These are phyloP conservation scores for Bombyx huttoni DNA, from an alignment of 2,888 invertebrate species.

Conservation along the genomic window DNA sequence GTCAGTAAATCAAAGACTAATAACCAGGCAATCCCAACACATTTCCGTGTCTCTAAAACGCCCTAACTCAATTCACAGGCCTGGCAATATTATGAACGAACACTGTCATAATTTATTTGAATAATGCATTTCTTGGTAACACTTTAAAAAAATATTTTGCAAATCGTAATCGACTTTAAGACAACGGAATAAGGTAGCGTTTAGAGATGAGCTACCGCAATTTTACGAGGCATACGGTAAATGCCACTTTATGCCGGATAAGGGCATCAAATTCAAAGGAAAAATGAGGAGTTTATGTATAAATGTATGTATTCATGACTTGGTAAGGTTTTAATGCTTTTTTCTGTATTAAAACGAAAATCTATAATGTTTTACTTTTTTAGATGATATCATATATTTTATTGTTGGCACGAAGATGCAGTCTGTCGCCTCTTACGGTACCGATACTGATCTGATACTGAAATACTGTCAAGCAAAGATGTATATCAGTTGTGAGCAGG, in stretches of 20 bases:
- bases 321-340: constrained; percentile 9
- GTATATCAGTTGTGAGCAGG: too few species aligned
- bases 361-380: not conserved
- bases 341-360: not conserved
- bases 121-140: constrained; percentile 31
- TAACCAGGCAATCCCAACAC: not conserved
- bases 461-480: too few species aligned
- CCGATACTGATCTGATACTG: too few species aligned
- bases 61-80: not conserved
- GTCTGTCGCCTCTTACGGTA: too few species aligned
- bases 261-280: constrained; percentile 15
- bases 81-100: constrained; percentile 47
- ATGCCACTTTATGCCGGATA: constrained; percentile 27
- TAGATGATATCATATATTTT: too few species aligned
- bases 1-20: too few species aligned
- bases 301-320: constrained; percentile 12
- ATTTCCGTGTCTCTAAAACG: not conserved
- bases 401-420: too few species aligned
- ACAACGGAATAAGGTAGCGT: constrained; percentile 1
- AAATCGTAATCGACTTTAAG: constrained; percentile 4
- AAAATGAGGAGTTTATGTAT: constrained; percentile 18
- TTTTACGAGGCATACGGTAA: constrained; percentile 39
- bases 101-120: constrained; percentile 60
- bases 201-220: not conserved
- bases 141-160: constrained; percentile 6